phyloP scores from a whole-genome alignment of 2,113 vertebrate genomes.

The Megaleporinus macrocephalus region DNA sequence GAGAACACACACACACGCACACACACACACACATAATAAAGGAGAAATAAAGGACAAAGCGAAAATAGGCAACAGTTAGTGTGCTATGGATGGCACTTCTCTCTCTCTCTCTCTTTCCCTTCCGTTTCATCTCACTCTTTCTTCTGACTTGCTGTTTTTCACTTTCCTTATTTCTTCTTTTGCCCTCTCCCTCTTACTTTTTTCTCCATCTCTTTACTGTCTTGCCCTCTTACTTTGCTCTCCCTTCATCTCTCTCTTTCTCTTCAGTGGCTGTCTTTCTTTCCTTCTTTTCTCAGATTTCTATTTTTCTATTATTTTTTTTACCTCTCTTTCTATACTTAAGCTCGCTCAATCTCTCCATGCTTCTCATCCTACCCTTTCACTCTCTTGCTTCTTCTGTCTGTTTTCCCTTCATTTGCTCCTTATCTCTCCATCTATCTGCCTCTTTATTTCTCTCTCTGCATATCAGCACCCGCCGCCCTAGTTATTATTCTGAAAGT shows the following conservation, averaged over 20 bases:
- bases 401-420: neutral
- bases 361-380: too few relatives aligned
- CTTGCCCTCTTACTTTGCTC: neutral
- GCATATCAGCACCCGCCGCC: neutral
- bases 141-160: neutral
- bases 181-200: neutral
- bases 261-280: too few relatives aligned
- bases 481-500: constrained; percentile 16
- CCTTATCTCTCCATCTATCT: neutral
- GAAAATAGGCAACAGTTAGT: constrained; percentile 22
- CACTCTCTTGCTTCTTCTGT: too few relatives aligned
- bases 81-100: neutral
- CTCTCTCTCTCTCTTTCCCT: neutral
- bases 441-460: neutral
- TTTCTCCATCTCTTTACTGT: neutral
- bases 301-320: neutral
- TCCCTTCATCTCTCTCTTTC: neutral
- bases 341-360: too few relatives aligned
- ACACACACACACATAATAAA: constrained; percentile 6
- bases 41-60: constrained; percentile 41
- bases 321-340: too few relatives aligned
- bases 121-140: neutral
- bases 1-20: constrained; percentile 5
- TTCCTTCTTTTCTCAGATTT: too few relatives aligned
- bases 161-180: neutral